These are phyloP conservation scores for Micromys minutus DNA, from an alignment of 2,113 vertebrate genomes.

Conservation along the genomic window DNA sequence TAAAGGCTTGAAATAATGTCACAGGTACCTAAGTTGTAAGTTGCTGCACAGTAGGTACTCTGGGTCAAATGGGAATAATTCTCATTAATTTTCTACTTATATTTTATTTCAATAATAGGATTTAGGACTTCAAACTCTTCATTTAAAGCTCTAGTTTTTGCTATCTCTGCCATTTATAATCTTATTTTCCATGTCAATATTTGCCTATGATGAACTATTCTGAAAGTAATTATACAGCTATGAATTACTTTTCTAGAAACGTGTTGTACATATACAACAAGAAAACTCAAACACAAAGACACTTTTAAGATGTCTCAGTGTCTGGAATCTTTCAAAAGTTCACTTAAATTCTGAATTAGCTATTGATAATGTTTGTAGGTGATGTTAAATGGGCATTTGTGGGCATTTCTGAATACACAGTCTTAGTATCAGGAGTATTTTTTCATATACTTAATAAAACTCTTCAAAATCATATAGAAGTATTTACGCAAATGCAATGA, in stretches of 20 bases:
- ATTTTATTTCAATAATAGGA: background rate
- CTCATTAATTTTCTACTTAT: background rate
- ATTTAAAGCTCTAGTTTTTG: background rate
- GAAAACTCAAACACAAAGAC: background rate
- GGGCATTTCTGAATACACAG: background rate
- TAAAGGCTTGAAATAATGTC: background rate
- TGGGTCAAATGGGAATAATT: background rate
- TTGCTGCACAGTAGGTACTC: background rate
- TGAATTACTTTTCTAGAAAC: slow-evolving; percentile 42
- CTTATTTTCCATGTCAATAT: slow-evolving; percentile 64
- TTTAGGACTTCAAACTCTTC: slow-evolving; percentile 32
- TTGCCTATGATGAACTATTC: slow-evolving; percentile 48
- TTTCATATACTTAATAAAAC: slow-evolving; percentile 54
- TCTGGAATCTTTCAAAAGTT: slow-evolving; percentile 56
- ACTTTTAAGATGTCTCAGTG: background rate
- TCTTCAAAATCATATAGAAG: slow-evolving; percentile 52
- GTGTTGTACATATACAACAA: slow-evolving; percentile 7
- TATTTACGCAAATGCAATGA: slow-evolving; percentile 68
- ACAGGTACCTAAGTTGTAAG: background rate
- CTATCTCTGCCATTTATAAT: slow-evolving; percentile 50
- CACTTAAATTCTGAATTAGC: slow-evolving; percentile 43
- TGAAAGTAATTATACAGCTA: slow-evolving; percentile 48
- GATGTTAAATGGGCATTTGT: slow-evolving; percentile 6
- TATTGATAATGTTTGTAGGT: background rate
- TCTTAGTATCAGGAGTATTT: background rate